These are phyloP conservation scores for Toxotes lorentzi DNA, from an alignment of 2,797 vertebrate genomes.

Conservation along the genomic window DNA sequence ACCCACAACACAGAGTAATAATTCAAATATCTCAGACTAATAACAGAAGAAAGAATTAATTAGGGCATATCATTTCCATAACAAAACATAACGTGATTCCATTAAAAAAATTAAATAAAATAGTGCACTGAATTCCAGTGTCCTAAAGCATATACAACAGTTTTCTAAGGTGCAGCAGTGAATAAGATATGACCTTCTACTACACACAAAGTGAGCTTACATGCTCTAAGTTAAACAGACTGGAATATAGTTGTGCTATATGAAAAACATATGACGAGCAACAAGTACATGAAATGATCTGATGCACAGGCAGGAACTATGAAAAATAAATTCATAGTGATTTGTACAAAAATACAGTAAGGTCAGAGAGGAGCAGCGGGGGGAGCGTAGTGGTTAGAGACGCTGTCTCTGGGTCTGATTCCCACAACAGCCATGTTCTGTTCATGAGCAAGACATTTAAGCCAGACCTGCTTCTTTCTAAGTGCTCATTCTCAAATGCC, in stretches of 20 bases:
- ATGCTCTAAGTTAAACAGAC: constrained; percentile 60
- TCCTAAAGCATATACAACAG: constrained; percentile 61
- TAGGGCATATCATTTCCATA: constrained; percentile 41
- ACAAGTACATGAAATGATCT: constrained; percentile 53
- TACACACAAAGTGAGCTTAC: constrained; percentile 65
- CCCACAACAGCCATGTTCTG: constrained; percentile 1
- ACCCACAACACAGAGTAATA: constrained; percentile 38
- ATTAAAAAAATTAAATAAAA: constrained; percentile 44
- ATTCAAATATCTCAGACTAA: constrained; percentile 53
- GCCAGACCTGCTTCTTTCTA: constrained; percentile 8
- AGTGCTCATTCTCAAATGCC: not conserved
- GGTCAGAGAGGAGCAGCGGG: constrained; percentile 48
- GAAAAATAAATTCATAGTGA: constrained; percentile 43
- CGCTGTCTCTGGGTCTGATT: constrained; percentile 1
- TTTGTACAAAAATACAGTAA: constrained; percentile 49
- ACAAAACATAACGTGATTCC: constrained; percentile 54
- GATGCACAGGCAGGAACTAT: constrained; percentile 39
- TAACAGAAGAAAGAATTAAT: constrained; percentile 46
- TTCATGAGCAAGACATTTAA: constrained; percentile 23
- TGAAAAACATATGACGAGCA: constrained; percentile 56
- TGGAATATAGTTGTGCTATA: constrained; percentile 54
- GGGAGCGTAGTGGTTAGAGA: constrained; percentile 48
- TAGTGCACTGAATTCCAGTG: constrained; percentile 64
- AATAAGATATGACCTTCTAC: constrained; percentile 65
- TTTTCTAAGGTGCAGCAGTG: constrained; percentile 80